phyloP scores from a whole-genome alignment of 1,140 invertebrate genomes.

The Listronotus oregonensis region DNA sequence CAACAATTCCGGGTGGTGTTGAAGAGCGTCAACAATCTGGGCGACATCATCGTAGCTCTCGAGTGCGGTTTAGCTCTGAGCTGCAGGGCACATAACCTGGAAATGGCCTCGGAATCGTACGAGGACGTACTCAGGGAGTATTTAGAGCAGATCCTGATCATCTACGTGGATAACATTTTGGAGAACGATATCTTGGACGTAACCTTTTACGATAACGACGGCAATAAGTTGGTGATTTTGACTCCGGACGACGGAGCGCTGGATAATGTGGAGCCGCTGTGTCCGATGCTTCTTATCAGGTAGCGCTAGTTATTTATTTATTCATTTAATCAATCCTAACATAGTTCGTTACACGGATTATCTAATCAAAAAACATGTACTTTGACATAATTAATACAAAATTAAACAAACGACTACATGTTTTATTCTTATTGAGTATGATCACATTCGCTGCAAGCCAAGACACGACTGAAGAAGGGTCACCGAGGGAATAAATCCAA shows the following conservation, averaged over 20 bases:
- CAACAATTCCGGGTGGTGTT: conserved; percentile 48
- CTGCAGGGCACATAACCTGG: conserved; percentile 46
- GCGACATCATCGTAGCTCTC: conserved; percentile 43
- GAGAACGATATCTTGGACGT: conserved; percentile 56
- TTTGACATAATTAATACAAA: too few relatives aligned
- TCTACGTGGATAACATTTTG: conserved; percentile 63
- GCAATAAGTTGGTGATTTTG: conserved; percentile 63
- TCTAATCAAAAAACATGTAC: too few relatives aligned
- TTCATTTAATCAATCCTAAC: too few relatives aligned
- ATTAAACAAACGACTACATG: not conserved
- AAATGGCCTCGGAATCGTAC: conserved; percentile 39
- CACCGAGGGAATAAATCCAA: too few relatives aligned
- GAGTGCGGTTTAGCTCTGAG: conserved; percentile 40
- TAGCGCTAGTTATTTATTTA: not conserved
- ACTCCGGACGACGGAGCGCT: conserved; percentile 57
- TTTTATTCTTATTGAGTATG: too few relatives aligned
- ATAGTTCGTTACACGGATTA: too few relatives aligned
- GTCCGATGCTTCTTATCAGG: conserved; percentile 59
- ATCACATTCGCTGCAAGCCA: too few relatives aligned
- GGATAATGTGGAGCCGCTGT: conserved; percentile 60
- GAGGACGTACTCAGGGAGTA: conserved; percentile 54
- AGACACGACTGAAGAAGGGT: too few relatives aligned
- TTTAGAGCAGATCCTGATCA: conserved; percentile 55
- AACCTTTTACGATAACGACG: conserved; percentile 61
- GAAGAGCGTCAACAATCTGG: conserved; percentile 41